Conservation (phyloP, 2,888 invertebrate species). For the Gasteruption jaculator region DNA sequence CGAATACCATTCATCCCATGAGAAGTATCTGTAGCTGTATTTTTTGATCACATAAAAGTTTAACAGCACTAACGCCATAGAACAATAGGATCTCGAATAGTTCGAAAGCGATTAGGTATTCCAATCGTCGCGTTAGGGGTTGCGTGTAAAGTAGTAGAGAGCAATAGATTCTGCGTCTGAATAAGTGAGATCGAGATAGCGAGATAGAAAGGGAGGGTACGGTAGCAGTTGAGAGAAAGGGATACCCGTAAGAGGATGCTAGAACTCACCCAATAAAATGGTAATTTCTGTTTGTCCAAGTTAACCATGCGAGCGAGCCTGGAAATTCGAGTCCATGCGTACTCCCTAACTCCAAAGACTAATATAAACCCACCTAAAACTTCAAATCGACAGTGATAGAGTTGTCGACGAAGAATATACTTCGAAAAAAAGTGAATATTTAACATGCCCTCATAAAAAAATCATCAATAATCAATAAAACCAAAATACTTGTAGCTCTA, state of each 20-base stretch:
- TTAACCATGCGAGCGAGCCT: conserved; percentile 56
- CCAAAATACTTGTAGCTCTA: too few relatives aligned
- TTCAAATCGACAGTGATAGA: conserved; percentile 38
- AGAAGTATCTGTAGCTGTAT: too few relatives aligned
- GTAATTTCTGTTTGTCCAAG: conserved; percentile 67
- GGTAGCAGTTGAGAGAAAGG: conserved; percentile 24
- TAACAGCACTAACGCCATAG: conserved; percentile 30
- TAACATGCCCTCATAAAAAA: too few relatives aligned
- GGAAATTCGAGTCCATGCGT: conserved; percentile 49
- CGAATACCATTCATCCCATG: too few relatives aligned
- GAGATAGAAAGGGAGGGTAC: conserved; percentile 21
- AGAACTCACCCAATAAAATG: conserved; percentile 62
- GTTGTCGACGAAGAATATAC: conserved; percentile 19
- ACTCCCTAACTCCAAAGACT: conserved; percentile 49
- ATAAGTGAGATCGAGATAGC: background rate
- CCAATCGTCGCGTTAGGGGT: conserved; percentile 44
- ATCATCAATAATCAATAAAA: too few relatives aligned
- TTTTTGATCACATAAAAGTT: too few relatives aligned
- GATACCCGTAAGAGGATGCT: conserved; percentile 36
- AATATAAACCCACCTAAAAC: conserved; percentile 38
- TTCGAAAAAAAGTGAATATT: conserved; percentile 7
- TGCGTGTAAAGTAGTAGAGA: conserved; percentile 31
- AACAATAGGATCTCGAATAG: conserved; percentile 42
- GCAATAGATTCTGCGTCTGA: too few relatives aligned
- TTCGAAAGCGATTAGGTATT: conserved; percentile 49